Conservation (phyloP, 2,113 vertebrate genomes). For the Condylura cristata region DNA sequence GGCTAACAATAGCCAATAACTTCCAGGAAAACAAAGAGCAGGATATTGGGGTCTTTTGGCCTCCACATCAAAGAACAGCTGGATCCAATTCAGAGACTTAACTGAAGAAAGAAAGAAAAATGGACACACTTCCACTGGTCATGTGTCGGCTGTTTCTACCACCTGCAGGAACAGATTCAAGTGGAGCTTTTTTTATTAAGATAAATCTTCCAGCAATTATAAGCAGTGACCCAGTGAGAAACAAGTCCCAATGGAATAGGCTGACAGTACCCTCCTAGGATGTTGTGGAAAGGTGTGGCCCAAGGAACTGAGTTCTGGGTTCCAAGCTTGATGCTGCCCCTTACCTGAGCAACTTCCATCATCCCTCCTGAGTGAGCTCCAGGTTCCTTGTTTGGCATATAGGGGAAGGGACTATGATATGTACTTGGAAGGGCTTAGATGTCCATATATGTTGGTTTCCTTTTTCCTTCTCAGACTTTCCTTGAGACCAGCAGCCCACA, state of each 20-base stretch:
- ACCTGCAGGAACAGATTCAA: conserved; percentile 44
- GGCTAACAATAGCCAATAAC: conserved; percentile 65
- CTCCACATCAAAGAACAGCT: conserved; percentile 73
- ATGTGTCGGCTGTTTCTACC: conserved; percentile 48
- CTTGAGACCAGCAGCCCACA: not conserved
- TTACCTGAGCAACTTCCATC: not conserved
- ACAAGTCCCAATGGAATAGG: rapidly evolving
- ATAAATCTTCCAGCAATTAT: not conserved
- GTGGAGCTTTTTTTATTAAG: not conserved
- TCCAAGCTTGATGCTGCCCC: not conserved
- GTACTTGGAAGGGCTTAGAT: not conserved
- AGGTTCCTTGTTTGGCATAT: not conserved
- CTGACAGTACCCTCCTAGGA: not conserved
- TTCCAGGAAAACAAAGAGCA: conserved; percentile 69
- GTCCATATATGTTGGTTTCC: rapidly evolving
- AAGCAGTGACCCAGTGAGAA: not conserved
- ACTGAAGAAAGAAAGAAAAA: conserved; percentile 78
- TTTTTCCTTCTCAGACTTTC: not conserved
- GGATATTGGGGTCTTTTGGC: conserved; percentile 77
- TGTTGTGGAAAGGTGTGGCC: not conserved
- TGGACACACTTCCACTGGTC: conserved; percentile 51
- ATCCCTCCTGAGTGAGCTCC: not conserved
- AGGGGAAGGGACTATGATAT: not conserved
- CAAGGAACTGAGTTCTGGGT: not conserved
- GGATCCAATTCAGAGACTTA: conserved; percentile 70